phyloP scores from a whole-genome alignment of 2,113 vertebrate genomes.

The Echinops telfairi region DNA sequence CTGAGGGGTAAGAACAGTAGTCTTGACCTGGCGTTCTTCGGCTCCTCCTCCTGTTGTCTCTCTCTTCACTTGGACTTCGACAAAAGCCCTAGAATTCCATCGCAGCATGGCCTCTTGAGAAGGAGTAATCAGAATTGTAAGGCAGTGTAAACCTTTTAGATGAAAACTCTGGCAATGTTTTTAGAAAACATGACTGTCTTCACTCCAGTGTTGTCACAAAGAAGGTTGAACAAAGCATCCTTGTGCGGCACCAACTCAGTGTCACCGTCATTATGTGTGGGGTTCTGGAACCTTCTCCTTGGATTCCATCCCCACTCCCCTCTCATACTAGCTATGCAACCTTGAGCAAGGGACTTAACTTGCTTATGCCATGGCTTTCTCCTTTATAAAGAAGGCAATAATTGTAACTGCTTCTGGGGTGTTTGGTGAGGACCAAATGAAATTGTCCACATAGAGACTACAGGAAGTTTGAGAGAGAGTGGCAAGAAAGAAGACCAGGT shows the following conservation, averaged over 20 bases:
- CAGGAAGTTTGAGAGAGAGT: not conserved
- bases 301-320: not conserved
- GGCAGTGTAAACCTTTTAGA: not conserved
- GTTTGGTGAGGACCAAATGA: not conserved
- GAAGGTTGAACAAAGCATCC: not conserved
- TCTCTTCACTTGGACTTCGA: not conserved
- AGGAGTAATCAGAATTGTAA: not conserved
- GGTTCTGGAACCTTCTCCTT: not conserved
- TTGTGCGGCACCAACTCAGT: not conserved
- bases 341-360: not conserved
- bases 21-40: not conserved
- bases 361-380: not conserved
- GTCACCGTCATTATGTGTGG: not conserved
- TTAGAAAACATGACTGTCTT: not conserved
- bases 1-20: not conserved
- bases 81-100: not conserved
- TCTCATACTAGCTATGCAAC: not conserved
- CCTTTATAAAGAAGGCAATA: not conserved
- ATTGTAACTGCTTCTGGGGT: not conserved
- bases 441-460: not conserved
- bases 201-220: not conserved
- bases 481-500: not conserved
- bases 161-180: not conserved
- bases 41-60: not conserved
- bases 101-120: not conserved